Evolutionary conservation across 2,888 invertebrate genomes (phyloP).

Genomic region (Drosophila histrio): DNA sequence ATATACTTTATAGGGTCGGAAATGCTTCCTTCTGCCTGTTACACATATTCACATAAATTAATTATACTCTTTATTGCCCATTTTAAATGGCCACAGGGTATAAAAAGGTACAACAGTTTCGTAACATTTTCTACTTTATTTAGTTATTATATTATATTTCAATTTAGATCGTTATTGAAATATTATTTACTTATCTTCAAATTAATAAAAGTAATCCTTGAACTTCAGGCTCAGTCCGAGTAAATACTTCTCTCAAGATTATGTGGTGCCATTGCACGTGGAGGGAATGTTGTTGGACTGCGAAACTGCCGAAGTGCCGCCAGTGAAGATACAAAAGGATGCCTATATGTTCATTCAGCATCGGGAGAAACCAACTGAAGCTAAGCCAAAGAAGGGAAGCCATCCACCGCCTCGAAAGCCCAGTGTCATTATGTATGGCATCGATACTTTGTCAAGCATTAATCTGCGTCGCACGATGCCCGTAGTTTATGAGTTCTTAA

Average conservation of each 20-base stretch:
- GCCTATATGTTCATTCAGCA: constrained; percentile 86
- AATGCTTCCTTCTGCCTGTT: no score
- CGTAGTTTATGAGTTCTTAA: constrained; percentile 87
- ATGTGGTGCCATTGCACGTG: constrained; percentile 64
- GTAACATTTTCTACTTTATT: no score
- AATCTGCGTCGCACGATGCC: constrained; percentile 91
- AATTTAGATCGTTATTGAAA: no score
- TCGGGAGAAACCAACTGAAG: constrained; percentile 48
- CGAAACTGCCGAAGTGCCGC: constrained; percentile 81
- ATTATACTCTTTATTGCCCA: no score
- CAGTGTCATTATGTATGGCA: constrained; percentile 90
- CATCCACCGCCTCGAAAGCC: constrained; percentile 68
- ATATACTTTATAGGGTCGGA: no score
- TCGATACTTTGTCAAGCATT: constrained; percentile 92
- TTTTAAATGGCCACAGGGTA: no score
- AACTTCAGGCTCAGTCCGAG: constrained; percentile 55
- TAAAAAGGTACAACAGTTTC: no score
- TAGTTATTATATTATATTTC: no score
- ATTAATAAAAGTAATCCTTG: neutral
- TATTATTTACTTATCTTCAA: neutral
- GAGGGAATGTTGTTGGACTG: constrained; percentile 70
- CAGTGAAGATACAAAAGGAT: constrained; percentile 72
- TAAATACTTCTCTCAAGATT: constrained; percentile 57
- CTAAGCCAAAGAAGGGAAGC: neutral
- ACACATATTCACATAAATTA: no score